Evolutionary conservation across 1,140 invertebrate species (phyloP), one percentile per base, ranked within the genome.

Genomic region (Zelostemma sp.): DNA sequence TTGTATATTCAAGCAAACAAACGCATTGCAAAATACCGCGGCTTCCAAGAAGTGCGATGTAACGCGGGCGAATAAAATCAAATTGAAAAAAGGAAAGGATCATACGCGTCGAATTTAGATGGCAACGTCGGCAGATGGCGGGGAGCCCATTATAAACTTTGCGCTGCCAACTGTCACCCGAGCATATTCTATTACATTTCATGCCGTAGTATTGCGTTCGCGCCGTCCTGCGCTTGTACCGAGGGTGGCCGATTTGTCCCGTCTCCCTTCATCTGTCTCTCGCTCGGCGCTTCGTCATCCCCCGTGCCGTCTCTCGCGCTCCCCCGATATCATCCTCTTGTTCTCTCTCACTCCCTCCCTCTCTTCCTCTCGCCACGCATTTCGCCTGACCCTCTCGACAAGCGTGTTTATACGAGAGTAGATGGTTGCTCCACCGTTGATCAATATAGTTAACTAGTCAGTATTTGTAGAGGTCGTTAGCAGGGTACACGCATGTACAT

Each of bases 371-470:
- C 17, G 14, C 19, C 16, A 28, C 12, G 43, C 43, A 12, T 35
- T 25, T 35, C 48, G 25, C 46, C 12, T 19, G 16, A 14, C 12
- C 46, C 16, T 48, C 46, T 11, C 21, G 16, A 48, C 46, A 6
- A 48, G 38, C 31, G 66, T 70, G 72, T 77, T 78, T 73, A 74
- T 73, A 41, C 43, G 69, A 69, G 71, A 71, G 63, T 65, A 64
- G 72, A 56, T 73, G 72, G 54, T 61, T 68, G 73, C 64, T 65
- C 62, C 56, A 33, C 49, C 57, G 61, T 73, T 74, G 77, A 77
- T 77, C 76, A 78, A 74, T 78, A 76, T 71, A 72, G 72, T 75
- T 73, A 74, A 75, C 60, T 75, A 67, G 67, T 69, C 63, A 64
- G 40, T 68, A 63, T 72, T 73, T 69, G 69, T 56, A 58, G 67